Evolutionary conservation across 2,113 vertebrate species (phyloP), one percentile per base, ranked within the genome.

Genomic region (Chinchilla lanigera): DNA sequence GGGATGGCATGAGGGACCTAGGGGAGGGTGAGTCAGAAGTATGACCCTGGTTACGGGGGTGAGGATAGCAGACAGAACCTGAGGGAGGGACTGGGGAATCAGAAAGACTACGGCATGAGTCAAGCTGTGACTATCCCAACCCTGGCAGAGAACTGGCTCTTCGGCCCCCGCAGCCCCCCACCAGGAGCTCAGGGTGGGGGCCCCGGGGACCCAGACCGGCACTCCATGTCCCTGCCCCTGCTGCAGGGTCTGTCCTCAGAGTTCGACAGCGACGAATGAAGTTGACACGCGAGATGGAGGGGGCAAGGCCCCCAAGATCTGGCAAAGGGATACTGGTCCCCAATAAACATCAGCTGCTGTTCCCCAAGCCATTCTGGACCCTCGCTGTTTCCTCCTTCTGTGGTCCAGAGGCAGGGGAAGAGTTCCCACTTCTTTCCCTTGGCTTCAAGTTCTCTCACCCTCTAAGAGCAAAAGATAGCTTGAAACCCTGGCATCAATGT

Each of bases 191-290:
- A 98, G 95, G 90, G 77, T 85, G 80, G 94, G 96, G 96, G 92
- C 89, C 98, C 97, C 82, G 85, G 97, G 77, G 97, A 98, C 83
- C 97, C 98, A 24, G 98, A 98, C 65, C 96, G 96, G 91, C 98
- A 98, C 97, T 98, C 97, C 98, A 98, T 98, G 98, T 98, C 98
- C 83, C 98, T 98, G 97, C 98, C 98, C 93, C 98, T 98, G 97
- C 98, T 98, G 96, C 97, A 98, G 96, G 96, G 96, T 93, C 83
- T 93, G 54, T 92, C 90, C 63, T 97, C 96, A 0, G 98, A 98
- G 80, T 98, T 98, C 90, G 98, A 98, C 98, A 98, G 97, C 50
- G 97, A 98, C 71, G 96, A 97, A 67, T 98, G 94, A 98, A 87
- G 87, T 47, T 73, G 83, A 92, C 30, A 50, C 71, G 0, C 95